Base-by-base conservation (phyloP, 2,888 invertebrate species). In the Aromia moschata region DNA sequence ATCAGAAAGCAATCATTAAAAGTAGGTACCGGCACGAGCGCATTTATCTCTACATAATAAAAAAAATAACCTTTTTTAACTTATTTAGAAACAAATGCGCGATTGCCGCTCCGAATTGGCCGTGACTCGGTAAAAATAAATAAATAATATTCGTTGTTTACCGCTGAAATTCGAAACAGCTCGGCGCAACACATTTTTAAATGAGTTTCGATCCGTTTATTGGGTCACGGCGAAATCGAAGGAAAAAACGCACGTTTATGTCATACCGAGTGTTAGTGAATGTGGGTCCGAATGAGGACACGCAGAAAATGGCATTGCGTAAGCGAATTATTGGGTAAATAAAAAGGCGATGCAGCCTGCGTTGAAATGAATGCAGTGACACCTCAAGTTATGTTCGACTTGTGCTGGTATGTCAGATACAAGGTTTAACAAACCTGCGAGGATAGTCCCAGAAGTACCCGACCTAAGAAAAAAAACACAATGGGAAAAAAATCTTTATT, bases 101-200 rank as follows among this genome's bases (percentile, higher is more conserved):
- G 3, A 5, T 5, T 25, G 25, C n/a, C n/a, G 11, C 33, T 5
- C 9, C 9, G 9, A 25, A 2, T 11, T 33, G 33, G 33, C 33
- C 33, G n/a, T 33, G 33, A 33, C 33, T 33, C 33, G 5, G 11
- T 33, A 33, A 33, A 33, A 33, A 33, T 33, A 33, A 33, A 33
- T 33, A 33, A 33, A 33, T 33, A n/a, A 10, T 33, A n/a, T n/a
- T n/a, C n/a, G n/a, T 33, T 33, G 33, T 33, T 33, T 33, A 33
- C 33, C 33, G n/a, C 33, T 33, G 10, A 33, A 33, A 11, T 11
- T 25, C 25, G 25, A 25, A 11, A 10, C 33, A 10, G n/a, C 7
- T 4, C 25, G 4, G 25, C 25, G 25, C 25, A 25, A 33, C 33
- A 33, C 33, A 33, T 10, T 5, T 33, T 11, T 11, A 3, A 33